Percentiles rank a stretch among this genome's conserved stretches.
phyloP scores from a whole-genome alignment of 2,888 invertebrate genomes.

The Drosophila bunnanda region DNA sequence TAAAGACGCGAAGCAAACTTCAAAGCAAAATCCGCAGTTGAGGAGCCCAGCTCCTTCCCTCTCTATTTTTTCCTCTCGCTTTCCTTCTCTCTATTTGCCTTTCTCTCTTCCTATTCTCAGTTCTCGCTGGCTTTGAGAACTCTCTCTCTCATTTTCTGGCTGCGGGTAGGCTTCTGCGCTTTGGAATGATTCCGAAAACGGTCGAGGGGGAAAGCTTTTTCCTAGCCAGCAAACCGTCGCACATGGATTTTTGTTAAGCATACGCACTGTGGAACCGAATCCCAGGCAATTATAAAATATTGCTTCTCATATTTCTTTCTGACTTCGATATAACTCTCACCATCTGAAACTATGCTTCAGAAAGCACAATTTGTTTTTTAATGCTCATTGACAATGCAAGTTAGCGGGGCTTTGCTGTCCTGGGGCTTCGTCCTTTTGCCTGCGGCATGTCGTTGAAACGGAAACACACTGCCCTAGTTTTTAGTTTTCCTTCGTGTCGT shows the following conservation, averaged over 20 bases:
- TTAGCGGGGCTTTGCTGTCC: slow-evolving; percentile 24
- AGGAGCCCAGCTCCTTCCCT: slow-evolving; percentile 22
- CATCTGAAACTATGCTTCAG: neutral
- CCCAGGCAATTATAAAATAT: neutral
- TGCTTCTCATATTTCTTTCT: neutral
- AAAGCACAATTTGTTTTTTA: neutral
- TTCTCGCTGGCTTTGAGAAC: slow-evolving; percentile 6
- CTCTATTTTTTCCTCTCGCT: neutral
- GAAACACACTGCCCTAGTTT: slow-evolving; percentile 84
- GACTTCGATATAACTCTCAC: neutral
- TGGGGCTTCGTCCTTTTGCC: slow-evolving; percentile 25
- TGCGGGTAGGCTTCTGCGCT: slow-evolving; percentile 49
- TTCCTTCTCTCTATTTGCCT: neutral
- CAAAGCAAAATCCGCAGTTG: slow-evolving; percentile 71
- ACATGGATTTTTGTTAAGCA: slow-evolving; percentile 56
- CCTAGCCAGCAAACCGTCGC: slow-evolving; percentile 35
- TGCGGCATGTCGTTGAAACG: slow-evolving; percentile 69
- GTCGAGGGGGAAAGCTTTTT: slow-evolving; percentile 42
- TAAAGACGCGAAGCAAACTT: slow-evolving; percentile 74
- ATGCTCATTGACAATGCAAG: neutral
- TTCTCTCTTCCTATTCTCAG: slow-evolving; percentile 14
- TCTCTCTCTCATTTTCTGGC: slow-evolving; percentile 5
- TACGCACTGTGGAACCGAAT: slow-evolving; percentile 39
- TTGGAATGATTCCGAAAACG: slow-evolving; percentile 55
- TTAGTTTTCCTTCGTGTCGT: slow-evolving; percentile 57